Conservation (phyloP, 2,797 vertebrate species). For the Dendrocincla fuliginosa region DNA sequence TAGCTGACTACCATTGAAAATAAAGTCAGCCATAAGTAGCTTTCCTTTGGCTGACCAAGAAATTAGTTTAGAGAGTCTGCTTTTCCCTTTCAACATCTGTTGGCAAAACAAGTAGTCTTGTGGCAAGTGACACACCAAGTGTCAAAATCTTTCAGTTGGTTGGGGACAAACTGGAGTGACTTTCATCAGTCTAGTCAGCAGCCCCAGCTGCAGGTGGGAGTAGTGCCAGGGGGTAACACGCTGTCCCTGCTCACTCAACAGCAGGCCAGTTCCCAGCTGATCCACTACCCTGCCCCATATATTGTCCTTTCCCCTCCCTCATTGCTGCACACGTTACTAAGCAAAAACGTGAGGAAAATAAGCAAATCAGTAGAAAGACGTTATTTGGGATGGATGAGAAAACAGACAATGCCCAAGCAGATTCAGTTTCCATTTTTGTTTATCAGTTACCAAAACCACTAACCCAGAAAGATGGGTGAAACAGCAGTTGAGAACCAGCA, state of each 20-base stretch:
- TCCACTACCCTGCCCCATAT: not conserved
- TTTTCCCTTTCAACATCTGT: not conserved
- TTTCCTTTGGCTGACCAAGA: not conserved
- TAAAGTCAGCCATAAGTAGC: not conserved
- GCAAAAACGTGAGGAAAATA: not conserved
- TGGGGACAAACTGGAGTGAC: not conserved
- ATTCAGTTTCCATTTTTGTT: not conserved
- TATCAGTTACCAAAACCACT: not conserved
- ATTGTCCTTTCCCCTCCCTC: not conserved
- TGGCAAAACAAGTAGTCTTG: not conserved
- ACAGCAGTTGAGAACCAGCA: not conserved
- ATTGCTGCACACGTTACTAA: not conserved
- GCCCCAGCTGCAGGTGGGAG: not conserved
- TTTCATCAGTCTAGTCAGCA: not conserved
- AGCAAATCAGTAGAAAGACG: not conserved
- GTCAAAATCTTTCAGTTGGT: not conserved
- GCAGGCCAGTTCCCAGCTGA: not conserved
- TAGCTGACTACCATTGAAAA: not conserved
- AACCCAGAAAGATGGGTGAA: not conserved
- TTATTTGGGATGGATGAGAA: not conserved
- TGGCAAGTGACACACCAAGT: not conserved
- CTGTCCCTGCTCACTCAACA: not conserved
- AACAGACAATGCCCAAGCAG: not conserved
- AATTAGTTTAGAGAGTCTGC: not conserved
- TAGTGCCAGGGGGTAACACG: rapidly evolving